A percentile compares a stretch with the other conserved stretches of the same genome.
These are phyloP conservation scores for Ochotona curzoniae DNA, from an alignment of 2,113 vertebrate species.

Conservation along the genomic window DNA sequence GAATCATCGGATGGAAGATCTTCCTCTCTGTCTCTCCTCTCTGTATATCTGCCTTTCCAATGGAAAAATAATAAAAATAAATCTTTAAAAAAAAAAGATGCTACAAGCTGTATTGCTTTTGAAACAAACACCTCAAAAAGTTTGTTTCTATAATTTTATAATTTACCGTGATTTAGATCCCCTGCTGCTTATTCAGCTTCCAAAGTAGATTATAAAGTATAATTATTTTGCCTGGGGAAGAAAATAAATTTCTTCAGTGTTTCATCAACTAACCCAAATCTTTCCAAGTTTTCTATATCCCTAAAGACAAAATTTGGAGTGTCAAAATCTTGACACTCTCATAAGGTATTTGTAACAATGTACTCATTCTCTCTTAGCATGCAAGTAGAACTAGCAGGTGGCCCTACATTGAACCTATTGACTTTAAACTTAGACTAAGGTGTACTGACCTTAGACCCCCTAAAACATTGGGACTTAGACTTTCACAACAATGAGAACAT, in stretches of 20 bases:
- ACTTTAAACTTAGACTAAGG: too few relatives aligned
- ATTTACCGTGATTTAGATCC: slow-evolving; percentile 31
- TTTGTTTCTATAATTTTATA: slow-evolving; percentile 37
- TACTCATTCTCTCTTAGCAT: too few relatives aligned
- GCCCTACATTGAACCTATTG: not conserved
- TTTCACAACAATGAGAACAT: not conserved
- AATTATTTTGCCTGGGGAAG: slow-evolving; percentile 29
- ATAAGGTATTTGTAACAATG: not conserved
- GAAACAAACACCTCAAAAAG: slow-evolving; percentile 24
- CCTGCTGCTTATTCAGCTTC: slow-evolving; percentile 27
- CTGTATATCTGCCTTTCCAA: too few relatives aligned
- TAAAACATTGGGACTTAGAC: not conserved
- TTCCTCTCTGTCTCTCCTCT: too few relatives aligned
- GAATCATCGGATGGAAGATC: too few relatives aligned
- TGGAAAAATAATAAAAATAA: too few relatives aligned
- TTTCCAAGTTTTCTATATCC: not conserved
- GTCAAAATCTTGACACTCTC: not conserved
- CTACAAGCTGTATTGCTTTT: slow-evolving; percentile 31
- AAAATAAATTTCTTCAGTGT: slow-evolving; percentile 34
- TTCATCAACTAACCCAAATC: slow-evolving; percentile 16
- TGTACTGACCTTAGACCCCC: not conserved
- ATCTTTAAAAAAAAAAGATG: too few relatives aligned
- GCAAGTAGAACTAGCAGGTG: not conserved
- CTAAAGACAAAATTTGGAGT: slow-evolving; percentile 2
- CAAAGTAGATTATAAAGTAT: not conserved